A percentile compares a stretch with the other conserved stretches of the same genome.
Evolutionary conservation across 2,113 vertebrate species (phyloP).

Genomic region (Prolemur simus): DNA sequence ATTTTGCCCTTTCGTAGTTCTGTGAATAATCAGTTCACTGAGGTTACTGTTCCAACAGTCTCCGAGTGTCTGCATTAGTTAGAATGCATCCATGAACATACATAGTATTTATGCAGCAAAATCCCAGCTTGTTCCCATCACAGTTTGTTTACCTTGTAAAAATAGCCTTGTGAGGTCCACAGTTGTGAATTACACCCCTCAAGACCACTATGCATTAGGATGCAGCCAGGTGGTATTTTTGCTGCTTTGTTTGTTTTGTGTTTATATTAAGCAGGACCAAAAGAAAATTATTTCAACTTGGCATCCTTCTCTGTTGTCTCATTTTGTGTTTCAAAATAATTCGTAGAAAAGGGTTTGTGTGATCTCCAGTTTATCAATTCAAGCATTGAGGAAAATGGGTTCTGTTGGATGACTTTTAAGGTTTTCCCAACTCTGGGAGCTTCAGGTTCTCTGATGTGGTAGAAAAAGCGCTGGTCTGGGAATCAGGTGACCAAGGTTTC

Average conservation of each 20-base stretch:
- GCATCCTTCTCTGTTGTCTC: not conserved
- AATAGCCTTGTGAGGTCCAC: not conserved
- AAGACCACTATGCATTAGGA: not conserved
- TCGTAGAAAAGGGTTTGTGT: not conserved
- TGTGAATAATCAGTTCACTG: not conserved
- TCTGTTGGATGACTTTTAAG: not conserved
- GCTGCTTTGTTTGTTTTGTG: constrained; percentile 46
- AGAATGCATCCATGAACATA: not conserved
- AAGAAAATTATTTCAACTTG: constrained; percentile 23
- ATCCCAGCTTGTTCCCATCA: not conserved
- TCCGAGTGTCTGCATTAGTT: not conserved
- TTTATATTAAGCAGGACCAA: constrained; percentile 11
- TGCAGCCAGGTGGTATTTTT: not conserved
- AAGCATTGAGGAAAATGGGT: not conserved
- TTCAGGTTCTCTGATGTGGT: not conserved
- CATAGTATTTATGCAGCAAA: not conserved
- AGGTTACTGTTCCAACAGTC: not conserved
- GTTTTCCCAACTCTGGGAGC: not conserved
- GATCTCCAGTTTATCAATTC: not conserved
- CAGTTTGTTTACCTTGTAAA: constrained; percentile 19
- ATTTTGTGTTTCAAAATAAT: constrained; percentile 28
- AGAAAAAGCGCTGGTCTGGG: not conserved
- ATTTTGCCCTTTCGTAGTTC: not conserved
- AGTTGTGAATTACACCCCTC: constrained; percentile 7
- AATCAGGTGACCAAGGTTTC: not conserved